These are phyloP conservation scores for Drosophila dives DNA, from an alignment of 2,888 invertebrate species.

Conservation along the genomic window DNA sequence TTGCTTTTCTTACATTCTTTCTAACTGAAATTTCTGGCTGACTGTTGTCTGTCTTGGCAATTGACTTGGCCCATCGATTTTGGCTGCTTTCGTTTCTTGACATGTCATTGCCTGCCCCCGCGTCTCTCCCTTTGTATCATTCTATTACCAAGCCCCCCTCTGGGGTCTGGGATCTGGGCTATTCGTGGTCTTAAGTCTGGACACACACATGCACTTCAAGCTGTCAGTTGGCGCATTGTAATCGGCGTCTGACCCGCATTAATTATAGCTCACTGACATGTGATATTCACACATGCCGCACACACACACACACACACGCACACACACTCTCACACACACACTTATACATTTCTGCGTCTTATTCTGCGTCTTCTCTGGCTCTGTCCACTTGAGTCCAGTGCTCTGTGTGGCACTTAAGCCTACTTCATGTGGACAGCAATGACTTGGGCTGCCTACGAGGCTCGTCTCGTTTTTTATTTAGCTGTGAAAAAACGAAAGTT, in stretches of 20 bases:
- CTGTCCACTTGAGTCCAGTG: slow-evolving; percentile 54
- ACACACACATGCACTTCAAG: slow-evolving; percentile 70
- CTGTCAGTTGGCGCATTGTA: slow-evolving; percentile 80
- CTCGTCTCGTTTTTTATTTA: slow-evolving; percentile 73
- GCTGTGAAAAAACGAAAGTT: slow-evolving; percentile 76
- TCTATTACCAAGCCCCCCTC: background rate
- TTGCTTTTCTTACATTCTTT: slow-evolving; percentile 60
- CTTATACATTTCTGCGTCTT: slow-evolving; percentile 1
- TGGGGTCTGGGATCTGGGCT: background rate
- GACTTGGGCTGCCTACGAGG: slow-evolving; percentile 64
- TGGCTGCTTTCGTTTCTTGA: slow-evolving; percentile 58
- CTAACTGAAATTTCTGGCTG: slow-evolving; percentile 28
- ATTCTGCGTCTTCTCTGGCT: slow-evolving; percentile 2
- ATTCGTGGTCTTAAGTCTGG: slow-evolving; percentile 36
- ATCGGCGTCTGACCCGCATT: slow-evolving; percentile 81
- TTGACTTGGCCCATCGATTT: slow-evolving; percentile 58
- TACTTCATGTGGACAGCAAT: slow-evolving; percentile 50
- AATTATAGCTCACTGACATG: slow-evolving; percentile 80
- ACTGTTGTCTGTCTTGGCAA: slow-evolving; percentile 47
- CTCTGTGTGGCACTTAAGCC: slow-evolving; percentile 65
- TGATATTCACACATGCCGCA: slow-evolving; percentile 75
- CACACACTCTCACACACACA: slow-evolving; percentile 21
- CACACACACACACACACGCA: slow-evolving; percentile 30
- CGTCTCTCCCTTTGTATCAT: background rate
- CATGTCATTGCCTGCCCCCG: slow-evolving; percentile 66